Percentiles rank a stretch among this genome's conserved stretches.
phyloP scores from a whole-genome alignment of 1,140 invertebrate species.

The Lasioglossum baleicum region DNA sequence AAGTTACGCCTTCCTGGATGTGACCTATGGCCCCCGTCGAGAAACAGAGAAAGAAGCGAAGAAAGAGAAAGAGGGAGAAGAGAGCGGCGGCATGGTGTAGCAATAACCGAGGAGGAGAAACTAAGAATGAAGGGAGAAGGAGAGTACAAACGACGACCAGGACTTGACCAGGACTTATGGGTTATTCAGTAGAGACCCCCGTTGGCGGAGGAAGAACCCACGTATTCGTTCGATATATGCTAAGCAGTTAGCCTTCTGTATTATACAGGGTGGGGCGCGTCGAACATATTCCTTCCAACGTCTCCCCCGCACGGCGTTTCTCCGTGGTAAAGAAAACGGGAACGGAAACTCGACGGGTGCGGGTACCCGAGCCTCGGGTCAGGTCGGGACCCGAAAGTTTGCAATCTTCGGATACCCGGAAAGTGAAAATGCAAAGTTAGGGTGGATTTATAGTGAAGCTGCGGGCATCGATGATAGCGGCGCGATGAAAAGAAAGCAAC shows the following conservation, averaged over 20 bases:
- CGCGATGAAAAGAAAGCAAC: no score
- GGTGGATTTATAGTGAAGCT: no score
- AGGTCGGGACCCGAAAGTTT: no score
- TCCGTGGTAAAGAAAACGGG: neutral
- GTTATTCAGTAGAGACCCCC: slow-evolving; percentile 68
- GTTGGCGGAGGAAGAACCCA: slow-evolving; percentile 35
- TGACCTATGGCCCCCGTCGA: slow-evolving; percentile 54
- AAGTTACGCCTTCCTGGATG: slow-evolving; percentile 69
- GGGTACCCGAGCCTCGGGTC: no score
- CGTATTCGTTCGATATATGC: slow-evolving; percentile 67
- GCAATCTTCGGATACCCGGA: no score
- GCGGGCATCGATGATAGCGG: no score
- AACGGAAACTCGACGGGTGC: neutral
- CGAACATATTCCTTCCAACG: neutral
- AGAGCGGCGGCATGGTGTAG: slow-evolving; percentile 11
- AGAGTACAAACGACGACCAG: slow-evolving; percentile 57
- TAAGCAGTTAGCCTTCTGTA: slow-evolving; percentile 61
- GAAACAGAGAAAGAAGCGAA: slow-evolving; percentile 2
- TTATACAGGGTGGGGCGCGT: slow-evolving; percentile 39
- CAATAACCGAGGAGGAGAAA: slow-evolving; percentile 31
- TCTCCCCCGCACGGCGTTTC: neutral
- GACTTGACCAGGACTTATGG: slow-evolving; percentile 67
- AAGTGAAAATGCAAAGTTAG: no score
- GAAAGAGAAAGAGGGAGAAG: neutral
- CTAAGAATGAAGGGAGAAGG: slow-evolving; percentile 16